Conservation (phyloP, 2,113 vertebrate genomes). For the Apodemus speciosus region DNA sequence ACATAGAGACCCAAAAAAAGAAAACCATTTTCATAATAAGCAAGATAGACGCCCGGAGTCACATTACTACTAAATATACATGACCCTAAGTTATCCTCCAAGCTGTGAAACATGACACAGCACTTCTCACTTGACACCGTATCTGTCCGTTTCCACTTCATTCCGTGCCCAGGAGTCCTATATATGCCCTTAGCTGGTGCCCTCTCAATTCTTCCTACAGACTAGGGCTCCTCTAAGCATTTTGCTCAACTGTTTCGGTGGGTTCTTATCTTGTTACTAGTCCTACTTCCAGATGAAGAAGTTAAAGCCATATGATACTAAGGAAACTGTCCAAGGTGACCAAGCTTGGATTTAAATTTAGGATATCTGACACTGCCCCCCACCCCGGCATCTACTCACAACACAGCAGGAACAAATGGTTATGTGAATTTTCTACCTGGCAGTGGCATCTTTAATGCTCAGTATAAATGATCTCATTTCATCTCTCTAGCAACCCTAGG, state of each 20-base stretch:
- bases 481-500: background rate
- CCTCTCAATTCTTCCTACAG: background rate
- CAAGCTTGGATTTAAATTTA: background rate
- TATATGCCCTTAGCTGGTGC: background rate
- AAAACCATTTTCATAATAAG: slow-evolving; percentile 20
- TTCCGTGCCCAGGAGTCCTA: background rate
- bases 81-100: slow-evolving; percentile 38
- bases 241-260: background rate
- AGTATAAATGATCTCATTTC: background rate
- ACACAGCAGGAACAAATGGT: background rate
- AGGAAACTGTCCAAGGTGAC: background rate
- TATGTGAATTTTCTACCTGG: background rate
- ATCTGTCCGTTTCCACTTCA: background rate
- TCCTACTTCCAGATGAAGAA: slow-evolving; percentile 18
- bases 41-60: slow-evolving; percentile 2
- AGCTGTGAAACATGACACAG: slow-evolving; percentile 16
- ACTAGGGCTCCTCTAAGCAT: background rate
- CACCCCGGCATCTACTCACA: background rate
- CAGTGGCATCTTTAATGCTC: background rate
- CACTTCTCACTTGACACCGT: slow-evolving; percentile 4
- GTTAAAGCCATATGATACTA: background rate
- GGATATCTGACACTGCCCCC: background rate
- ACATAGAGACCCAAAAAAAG: background rate
- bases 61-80: slow-evolving; percentile 61
- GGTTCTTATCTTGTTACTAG: background rate